phyloP scores from a whole-genome alignment of 2,888 invertebrate species.

The Aleiodes testaceus region DNA sequence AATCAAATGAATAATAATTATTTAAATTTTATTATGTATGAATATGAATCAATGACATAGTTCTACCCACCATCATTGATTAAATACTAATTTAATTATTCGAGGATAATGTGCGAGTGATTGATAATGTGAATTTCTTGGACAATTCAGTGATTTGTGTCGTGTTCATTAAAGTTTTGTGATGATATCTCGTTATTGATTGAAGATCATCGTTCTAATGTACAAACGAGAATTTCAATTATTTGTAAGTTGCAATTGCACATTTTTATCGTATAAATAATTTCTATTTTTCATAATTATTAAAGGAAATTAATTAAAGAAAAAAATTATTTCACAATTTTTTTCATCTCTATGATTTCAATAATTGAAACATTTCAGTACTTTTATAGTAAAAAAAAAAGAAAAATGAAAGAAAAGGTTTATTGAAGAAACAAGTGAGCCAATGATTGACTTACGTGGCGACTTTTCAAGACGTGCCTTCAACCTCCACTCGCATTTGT shows the following conservation, averaged over 20 bases:
- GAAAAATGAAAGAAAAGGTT: neutral
- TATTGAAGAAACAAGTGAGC: conserved; percentile 18
- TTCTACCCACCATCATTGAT: neutral
- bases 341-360: too few species aligned
- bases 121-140: neutral
- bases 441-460: conserved; percentile 52
- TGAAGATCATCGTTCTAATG: conserved; percentile 1
- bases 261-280: neutral
- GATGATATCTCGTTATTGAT: neutral
- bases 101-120: neutral
- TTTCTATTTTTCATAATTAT: too few species aligned
- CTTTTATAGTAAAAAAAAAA: too few species aligned
- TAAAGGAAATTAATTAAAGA: too few species aligned
- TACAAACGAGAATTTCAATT: conserved; percentile 2
- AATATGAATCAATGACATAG: neutral
- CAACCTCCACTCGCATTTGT: conserved; percentile 62
- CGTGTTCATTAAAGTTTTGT: neutral
- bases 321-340: too few species aligned
- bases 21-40: neutral
- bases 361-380: too few species aligned
- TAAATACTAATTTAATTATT: neutral
- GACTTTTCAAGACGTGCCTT: conserved; percentile 50
- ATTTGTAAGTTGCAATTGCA: conserved; percentile 1
- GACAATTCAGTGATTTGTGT: neutral
- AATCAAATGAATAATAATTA: neutral